Base-by-base conservation (phyloP, 1,140 invertebrate species). In the Bursaphelenchus mucronatus region DNA sequence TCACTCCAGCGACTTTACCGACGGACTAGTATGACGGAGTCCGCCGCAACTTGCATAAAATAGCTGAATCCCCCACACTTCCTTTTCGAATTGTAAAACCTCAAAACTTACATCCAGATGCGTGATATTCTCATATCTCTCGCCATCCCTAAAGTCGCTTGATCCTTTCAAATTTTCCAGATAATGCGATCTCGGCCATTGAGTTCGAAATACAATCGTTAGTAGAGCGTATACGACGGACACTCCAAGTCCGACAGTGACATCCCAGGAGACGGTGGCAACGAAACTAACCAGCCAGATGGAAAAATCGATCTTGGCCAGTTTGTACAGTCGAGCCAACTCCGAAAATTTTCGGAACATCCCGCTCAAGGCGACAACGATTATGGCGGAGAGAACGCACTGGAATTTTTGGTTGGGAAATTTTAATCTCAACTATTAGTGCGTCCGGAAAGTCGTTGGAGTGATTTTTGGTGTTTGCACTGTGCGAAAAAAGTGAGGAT, bases 341-440 rank as follows among this genome's bases (percentile, higher is more conserved):
- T 71, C 72, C 0, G 45, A 21, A 43, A 79, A 75, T 40, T 81
- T 80, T 15, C 50, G 55, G 53, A 78, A 72, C 61, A 79, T 78
- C n/a, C 70, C 73, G 47, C 66, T 72, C 40, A 80, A 50, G 8
- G 76, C 78, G 5, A 79, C 76, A 41, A 74, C 63, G 47, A 81
- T 73, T 43, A 79, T 78, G 10, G 73, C 63, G 8, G 76, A 68
- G 3, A 79, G 73, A 63, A 81, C 74, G 58, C 76, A 80, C 75
- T 66, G 52, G 19, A 50, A 30, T 17, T 41, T 19, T 49, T 8
- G 0, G 30, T 30, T 30, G 2, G 5, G 5, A 30, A 30, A 30
- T 30, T n/a, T n/a, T n/a, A n/a, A n/a, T n/a, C n/a, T n/a, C n/a
- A n/a, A n/a, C n/a, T n/a, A n/a, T n/a, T n/a, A n/a, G n/a, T n/a